These are phyloP conservation scores for Chloroceryle inda DNA, from an alignment of 2,797 vertebrate species.

Conservation along the genomic window DNA sequence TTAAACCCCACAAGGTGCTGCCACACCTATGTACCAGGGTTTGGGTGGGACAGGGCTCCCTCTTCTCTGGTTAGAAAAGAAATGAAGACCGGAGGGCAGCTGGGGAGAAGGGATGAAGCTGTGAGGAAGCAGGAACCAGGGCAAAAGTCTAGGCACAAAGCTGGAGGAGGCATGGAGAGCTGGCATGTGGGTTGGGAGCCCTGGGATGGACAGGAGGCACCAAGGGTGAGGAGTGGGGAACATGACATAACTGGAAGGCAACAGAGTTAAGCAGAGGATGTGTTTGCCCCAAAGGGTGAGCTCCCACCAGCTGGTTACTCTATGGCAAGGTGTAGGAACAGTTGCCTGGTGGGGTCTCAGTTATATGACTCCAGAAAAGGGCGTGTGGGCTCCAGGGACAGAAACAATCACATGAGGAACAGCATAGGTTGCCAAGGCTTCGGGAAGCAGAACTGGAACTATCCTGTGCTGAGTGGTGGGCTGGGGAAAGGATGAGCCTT, in stretches of 20 bases:
- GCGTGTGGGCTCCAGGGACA: not conserved
- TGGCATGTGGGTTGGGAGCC: accelerated
- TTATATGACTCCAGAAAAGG: not conserved
- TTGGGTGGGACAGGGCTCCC: slow-evolving; percentile 35
- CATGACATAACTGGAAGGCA: not conserved
- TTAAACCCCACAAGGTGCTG: slow-evolving; percentile 34
- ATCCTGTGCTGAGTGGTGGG: not conserved
- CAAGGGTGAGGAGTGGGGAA: accelerated
- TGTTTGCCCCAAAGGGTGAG: not conserved
- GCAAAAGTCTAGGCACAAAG: not conserved
- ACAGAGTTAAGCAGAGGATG: not conserved
- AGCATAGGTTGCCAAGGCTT: not conserved
- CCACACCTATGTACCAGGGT: slow-evolving; percentile 29
- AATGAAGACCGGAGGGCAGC: not conserved
- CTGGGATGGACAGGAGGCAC: not conserved
- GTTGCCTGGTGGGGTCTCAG: not conserved
- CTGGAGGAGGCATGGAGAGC: not conserved
- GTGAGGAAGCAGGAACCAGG: not conserved
- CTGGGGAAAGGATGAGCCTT: not conserved
- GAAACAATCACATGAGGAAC: not conserved
- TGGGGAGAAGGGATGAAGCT: not conserved
- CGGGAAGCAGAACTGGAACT: not conserved
- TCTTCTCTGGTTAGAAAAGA: slow-evolving; percentile 8
- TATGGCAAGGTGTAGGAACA: not conserved
- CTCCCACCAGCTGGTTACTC: not conserved